These are phyloP conservation scores for Rotaria socialis DNA, from an alignment of 2,888 invertebrate genomes.

Conservation along the genomic window DNA sequence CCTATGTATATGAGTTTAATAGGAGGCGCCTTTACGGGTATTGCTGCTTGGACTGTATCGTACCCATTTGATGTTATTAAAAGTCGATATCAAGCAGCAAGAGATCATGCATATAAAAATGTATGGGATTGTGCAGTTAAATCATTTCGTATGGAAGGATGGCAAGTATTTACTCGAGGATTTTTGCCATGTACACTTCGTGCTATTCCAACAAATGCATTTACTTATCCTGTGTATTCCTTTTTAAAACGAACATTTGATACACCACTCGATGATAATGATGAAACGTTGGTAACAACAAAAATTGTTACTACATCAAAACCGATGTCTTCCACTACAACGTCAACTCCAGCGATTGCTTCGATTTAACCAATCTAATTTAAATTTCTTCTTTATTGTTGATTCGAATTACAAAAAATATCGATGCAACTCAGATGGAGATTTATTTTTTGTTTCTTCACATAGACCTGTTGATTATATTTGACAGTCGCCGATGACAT, in stretches of 20 bases:
- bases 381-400: background rate
- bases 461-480: background rate
- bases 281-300: background rate
- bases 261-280: background rate
- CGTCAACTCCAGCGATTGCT: background rate
- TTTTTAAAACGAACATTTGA: conserved; percentile 23
- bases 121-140: conserved; percentile 42
- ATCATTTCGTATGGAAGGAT: conserved; percentile 38
- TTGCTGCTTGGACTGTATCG: conserved; percentile 75
- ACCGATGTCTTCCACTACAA: background rate
- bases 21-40: conserved; percentile 78
- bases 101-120: conserved; percentile 52
- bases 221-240: conserved; percentile 30
- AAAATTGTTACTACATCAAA: background rate
- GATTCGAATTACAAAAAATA: background rate
- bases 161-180: conserved; percentile 38
- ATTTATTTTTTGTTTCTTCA: background rate
- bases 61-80: conserved; percentile 88
- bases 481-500: background rate
- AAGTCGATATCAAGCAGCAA: conserved; percentile 71
- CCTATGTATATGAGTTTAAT: conserved; percentile 63
- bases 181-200: conserved; percentile 66
- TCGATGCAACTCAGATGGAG: conserved; percentile 9
- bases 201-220: conserved; percentile 84
- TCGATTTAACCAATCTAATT: background rate